Evolutionary conservation across 2,113 vertebrate genomes (phyloP).

Genomic region (Isichthys henryi): DNA sequence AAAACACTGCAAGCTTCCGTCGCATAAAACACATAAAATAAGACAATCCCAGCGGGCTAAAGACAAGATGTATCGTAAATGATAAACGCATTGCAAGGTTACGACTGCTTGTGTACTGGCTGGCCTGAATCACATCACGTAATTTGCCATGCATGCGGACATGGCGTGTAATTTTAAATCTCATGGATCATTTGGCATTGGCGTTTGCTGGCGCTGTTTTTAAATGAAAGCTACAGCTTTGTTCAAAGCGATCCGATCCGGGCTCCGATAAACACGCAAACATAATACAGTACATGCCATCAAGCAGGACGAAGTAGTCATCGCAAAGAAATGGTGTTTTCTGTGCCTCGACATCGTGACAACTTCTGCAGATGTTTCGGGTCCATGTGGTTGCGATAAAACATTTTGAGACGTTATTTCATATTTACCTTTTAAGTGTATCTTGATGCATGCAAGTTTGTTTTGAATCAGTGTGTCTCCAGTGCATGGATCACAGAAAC

Average conservation of each 20-base stretch:
- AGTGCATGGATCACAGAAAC: neutral
- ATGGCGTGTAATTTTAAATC: neutral
- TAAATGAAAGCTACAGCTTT: neutral
- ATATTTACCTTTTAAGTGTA: neutral
- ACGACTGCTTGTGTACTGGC: neutral
- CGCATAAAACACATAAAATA: neutral
- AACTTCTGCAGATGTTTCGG: conserved; percentile 2
- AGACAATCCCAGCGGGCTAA: neutral
- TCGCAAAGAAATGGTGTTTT: neutral
- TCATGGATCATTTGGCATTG: conserved; percentile 3
- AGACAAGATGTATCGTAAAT: neutral
- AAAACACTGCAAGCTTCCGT: neutral
- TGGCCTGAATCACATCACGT: neutral
- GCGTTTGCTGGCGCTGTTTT: neutral
- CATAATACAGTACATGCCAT: neutral
- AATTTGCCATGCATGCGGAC: neutral
- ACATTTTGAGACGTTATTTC: neutral
- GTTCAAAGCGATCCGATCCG: neutral
- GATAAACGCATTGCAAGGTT: neutral
- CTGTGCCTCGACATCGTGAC: neutral
- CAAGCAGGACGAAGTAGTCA: neutral
- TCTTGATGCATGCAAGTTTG: neutral
- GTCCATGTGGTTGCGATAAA: neutral
- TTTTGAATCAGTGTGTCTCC: neutral
- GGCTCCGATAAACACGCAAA: neutral